Evolutionary conservation across 1,140 invertebrate genomes (phyloP), one percentile per base, ranked within the genome.

Genomic region (Sweltsa coloradensis): DNA sequence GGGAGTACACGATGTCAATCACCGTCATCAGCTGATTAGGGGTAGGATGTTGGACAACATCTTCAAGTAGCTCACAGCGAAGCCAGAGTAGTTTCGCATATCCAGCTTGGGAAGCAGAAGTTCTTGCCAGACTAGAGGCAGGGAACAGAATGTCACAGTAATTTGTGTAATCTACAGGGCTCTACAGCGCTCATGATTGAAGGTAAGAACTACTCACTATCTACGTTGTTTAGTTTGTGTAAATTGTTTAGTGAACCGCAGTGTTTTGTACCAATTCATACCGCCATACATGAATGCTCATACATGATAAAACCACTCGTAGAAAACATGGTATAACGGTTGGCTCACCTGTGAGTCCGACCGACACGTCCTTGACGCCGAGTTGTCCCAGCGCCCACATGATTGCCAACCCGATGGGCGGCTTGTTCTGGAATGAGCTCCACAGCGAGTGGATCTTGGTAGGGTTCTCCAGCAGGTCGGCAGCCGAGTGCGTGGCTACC

Each of bases 341-440:
- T n/a, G n/a, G n/a, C 49, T 45, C 47, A 81, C 79, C 74, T 72
- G 78, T 79, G n/a, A 89, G 66, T 34, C 84, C 86, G 55, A 76
- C 71, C 24, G 64, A 63, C 16, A 89, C 70, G 57, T 85, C 72
- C 48, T 70, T 75, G 36, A 70, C 64, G 0, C 85, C 85, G 41
- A 76, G 78, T 63, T 89, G 85, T 0, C 82, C 81, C 40, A 88
- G 66, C 6, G 76, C 78, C 86, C 86, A 90, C 1, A 90, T 60
- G 9, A 90, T 66, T 3, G 83, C 78, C 26, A 87, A 60, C 19
- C 85, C 83, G 53, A 88, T 78, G 14, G 75, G 71, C 48, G 81
- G 80, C 34, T 84, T 70, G 59, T 88, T 89, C 56, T 87, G 81
- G 61, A 87, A 86, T 2, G 82, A 85, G 48, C 77, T 83, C 34